Evolutionary conservation across 2,113 vertebrate species (phyloP).

Genomic region (Rhadina sibilatrix): DNA sequence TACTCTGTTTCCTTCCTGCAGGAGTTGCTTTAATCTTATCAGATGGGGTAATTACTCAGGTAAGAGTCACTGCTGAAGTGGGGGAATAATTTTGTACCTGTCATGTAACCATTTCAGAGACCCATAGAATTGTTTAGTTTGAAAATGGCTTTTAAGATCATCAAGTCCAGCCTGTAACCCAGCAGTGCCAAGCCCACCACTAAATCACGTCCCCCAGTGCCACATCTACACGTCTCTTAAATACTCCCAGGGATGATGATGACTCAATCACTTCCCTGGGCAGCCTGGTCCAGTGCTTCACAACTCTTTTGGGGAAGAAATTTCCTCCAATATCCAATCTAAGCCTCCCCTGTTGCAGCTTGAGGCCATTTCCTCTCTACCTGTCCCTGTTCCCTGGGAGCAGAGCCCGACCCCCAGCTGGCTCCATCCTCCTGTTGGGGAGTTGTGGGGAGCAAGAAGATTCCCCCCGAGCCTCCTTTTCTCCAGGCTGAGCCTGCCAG

Average conservation of each 20-base stretch:
- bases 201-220: background rate
- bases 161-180: fast-evolving
- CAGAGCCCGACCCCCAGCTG: fast-evolving
- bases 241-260: background rate
- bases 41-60: background rate
- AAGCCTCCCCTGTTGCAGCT: background rate
- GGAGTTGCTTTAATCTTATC: background rate
- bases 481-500: background rate
- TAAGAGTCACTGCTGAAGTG: background rate
- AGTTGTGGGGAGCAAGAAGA: background rate
- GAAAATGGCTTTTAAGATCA: background rate
- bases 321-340: background rate
- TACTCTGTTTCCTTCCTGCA: background rate
- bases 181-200: background rate
- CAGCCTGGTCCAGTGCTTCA: background rate
- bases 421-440: background rate
- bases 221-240: fast-evolving
- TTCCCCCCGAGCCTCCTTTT: background rate
- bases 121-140: background rate
- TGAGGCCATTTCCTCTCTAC: background rate
- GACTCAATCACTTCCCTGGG: background rate
- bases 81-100: background rate
- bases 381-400: background rate
- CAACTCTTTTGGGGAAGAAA: background rate
- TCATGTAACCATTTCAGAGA: background rate